Percentiles rank a stretch among this genome's conserved stretches.
Evolutionary conservation across 2,888 invertebrate genomes (phyloP).

Genomic region (Drosophila anceps): DNA sequence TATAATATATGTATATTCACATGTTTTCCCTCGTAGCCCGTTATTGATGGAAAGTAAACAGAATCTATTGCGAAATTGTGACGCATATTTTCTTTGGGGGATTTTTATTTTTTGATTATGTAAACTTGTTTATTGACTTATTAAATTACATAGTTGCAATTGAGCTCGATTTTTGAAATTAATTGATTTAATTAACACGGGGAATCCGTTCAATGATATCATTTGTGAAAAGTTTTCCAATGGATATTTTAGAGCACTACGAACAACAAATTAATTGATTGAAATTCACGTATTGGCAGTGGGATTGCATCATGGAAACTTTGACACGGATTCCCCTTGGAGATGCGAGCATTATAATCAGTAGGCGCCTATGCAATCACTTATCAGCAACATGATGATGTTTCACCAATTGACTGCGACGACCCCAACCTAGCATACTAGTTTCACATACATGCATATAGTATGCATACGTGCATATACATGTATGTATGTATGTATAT

Average conservation of each 20-base stretch:
- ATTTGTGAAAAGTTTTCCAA: slow-evolving; percentile 4
- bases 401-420: slow-evolving; percentile 54
- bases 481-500: background rate
- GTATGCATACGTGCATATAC: background rate
- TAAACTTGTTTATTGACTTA: background rate
- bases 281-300: background rate
- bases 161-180: background rate
- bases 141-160: slow-evolving; percentile 5
- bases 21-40: background rate
- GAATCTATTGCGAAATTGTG: slow-evolving; percentile 7
- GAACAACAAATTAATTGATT: background rate
- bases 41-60: background rate
- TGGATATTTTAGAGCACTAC: background rate
- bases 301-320: slow-evolving; percentile 13
- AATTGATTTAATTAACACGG: background rate
- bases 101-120: background rate
- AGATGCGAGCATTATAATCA: slow-evolving; percentile 49
- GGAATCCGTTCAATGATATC: background rate
- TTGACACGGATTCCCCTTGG: slow-evolving; percentile 17
- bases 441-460: slow-evolving; percentile 1
- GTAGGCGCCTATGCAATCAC: slow-evolving; percentile 52
- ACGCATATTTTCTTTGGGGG: slow-evolving; percentile 20
- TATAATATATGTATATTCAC: background rate
- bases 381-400: slow-evolving; percentile 64
- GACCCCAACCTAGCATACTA: slow-evolving; percentile 47